Conservation (phyloP, 2,888 invertebrate species). For the Scaptomyza tumidula region DNA sequence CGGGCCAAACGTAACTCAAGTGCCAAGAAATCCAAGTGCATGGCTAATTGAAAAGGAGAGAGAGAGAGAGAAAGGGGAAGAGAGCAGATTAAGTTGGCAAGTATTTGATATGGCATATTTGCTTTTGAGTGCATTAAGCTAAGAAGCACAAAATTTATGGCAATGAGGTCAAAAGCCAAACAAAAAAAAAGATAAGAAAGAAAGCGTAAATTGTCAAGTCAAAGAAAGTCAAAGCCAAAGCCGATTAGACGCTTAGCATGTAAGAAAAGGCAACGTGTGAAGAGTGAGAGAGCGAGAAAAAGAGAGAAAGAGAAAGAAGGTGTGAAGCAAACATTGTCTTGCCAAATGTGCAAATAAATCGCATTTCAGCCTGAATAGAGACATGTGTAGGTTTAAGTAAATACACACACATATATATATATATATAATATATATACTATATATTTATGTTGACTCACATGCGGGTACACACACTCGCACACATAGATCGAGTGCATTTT, state of each 20-base stretch:
- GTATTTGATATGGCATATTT: slow-evolving; percentile 24
- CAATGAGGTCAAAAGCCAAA: slow-evolving; percentile 20
- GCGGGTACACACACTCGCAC: slow-evolving; percentile 26
- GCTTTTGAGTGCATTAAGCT: slow-evolving; percentile 48
- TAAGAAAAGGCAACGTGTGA: slow-evolving; percentile 31
- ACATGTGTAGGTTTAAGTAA: slow-evolving; percentile 26
- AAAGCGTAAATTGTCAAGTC: slow-evolving; percentile 21
- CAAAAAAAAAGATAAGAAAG: slow-evolving; percentile 4
- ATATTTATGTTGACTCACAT: slow-evolving; percentile 60
- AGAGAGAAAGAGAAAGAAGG: not conserved
- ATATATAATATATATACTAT: slow-evolving; percentile 31
- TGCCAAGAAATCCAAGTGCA: slow-evolving; percentile 14
- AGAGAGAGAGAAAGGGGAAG: not conserved
- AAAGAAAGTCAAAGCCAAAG: slow-evolving; percentile 25
- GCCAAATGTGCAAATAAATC: slow-evolving; percentile 63
- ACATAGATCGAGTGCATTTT: slow-evolving; percentile 75
- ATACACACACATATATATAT: no score
- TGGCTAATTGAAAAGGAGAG: slow-evolving; percentile 16
- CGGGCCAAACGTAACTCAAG: slow-evolving; percentile 18
- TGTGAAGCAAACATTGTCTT: slow-evolving; percentile 32
- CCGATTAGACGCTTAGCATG: slow-evolving; percentile 68
- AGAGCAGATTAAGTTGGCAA: not conserved
- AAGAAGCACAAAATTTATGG: slow-evolving; percentile 34
- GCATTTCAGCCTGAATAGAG: slow-evolving; percentile 51
- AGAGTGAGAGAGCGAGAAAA: not conserved